phyloP scores from a whole-genome alignment of 1,140 invertebrate species.

The Drosophila orena region DNA sequence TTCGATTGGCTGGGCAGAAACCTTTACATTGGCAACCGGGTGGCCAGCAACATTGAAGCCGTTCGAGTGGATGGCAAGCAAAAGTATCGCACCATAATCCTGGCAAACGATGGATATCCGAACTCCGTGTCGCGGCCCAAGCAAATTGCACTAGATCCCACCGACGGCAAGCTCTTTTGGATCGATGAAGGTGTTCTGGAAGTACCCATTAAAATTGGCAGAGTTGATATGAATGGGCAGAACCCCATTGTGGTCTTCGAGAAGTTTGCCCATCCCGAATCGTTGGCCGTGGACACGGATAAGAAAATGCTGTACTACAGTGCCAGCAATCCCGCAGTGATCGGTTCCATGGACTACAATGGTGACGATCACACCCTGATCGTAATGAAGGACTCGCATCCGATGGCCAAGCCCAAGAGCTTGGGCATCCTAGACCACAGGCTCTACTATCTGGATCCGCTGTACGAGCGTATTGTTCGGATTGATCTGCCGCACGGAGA shows the following conservation, averaged over 20 bases:
- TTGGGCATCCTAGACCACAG: conserved; percentile 93
- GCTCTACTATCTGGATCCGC: conserved; percentile 95
- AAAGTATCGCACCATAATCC: conserved; percentile 93
- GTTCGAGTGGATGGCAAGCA: conserved; percentile 94
- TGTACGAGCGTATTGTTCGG: conserved; percentile 95
- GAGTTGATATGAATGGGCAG: conserved; percentile 97
- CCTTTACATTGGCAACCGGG: conserved; percentile 96
- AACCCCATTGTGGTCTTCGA: conserved; percentile 90
- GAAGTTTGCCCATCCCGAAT: conserved; percentile 90
- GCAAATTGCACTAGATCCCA: conserved; percentile 95
- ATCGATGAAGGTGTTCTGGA: conserved; percentile 96
- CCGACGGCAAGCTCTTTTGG: conserved; percentile 97
- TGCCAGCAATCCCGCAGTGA: conserved; percentile 89
- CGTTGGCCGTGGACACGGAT: conserved; percentile 94
- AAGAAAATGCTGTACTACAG: conserved; percentile 95
- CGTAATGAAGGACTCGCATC: conserved; percentile 89
- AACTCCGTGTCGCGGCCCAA: conserved; percentile 95
- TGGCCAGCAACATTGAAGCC: conserved; percentile 96
- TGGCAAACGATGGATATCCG: conserved; percentile 95
- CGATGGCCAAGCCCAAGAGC: conserved; percentile 92
- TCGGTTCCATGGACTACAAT: conserved; percentile 91
- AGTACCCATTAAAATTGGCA: conserved; percentile 95
- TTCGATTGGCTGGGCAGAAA: conserved; percentile 99
- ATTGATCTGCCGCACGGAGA: conserved; percentile 93
- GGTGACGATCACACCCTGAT: conserved; percentile 89